Base-by-base conservation (phyloP, 2,888 invertebrate genomes). In the Tipula confusa region DNA sequence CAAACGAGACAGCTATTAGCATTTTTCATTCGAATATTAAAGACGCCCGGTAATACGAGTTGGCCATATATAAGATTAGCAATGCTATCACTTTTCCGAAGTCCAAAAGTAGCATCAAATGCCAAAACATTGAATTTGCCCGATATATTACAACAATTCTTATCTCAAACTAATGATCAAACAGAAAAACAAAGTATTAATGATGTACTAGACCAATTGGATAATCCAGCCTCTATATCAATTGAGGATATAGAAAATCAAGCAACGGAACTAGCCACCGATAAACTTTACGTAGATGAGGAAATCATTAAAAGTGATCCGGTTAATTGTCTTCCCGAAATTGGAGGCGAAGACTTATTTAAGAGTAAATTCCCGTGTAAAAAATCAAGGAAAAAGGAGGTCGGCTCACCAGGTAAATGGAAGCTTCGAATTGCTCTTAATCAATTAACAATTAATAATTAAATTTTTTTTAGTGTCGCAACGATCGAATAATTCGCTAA, bases 71-170 rank as follows among this genome's bases (percentile, higher is more conserved):
- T 83, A 18, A 13, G 83, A 28, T 33, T 79, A 36, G 29, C 33
- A 33, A 24, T 83, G 13, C 24, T 83, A 29, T 3, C 79, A 36
- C 28, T 83, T 1, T 79, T 83, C 36, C 15, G 43, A n/a, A 33
- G 29, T 79, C 15, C 18, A 29, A 79, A 79, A 79, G 15, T 83
- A 6, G 18, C 29, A 18, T 11, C 13, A 3, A 33, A 18, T 79
- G 83, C 83, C 13, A 83, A 79, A 83, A 18, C 24, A 79, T 28
- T 83, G 18, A 83, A 83, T 79, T 79, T 79, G 15, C 11, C n/a
- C 29, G 7, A 29, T 3, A 48, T 83, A 82, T 33, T 82, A 82
- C 1, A 33, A 9, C 4, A n/a, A 15, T 28, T 83, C 15, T 48
- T 48, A 18, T 18, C 1, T 24, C 33, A 33, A 9, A 33, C 82